These are phyloP conservation scores for Tenthredo scrophulariae DNA, from an alignment of 2,888 invertebrate genomes.

Conservation along the genomic window DNA sequence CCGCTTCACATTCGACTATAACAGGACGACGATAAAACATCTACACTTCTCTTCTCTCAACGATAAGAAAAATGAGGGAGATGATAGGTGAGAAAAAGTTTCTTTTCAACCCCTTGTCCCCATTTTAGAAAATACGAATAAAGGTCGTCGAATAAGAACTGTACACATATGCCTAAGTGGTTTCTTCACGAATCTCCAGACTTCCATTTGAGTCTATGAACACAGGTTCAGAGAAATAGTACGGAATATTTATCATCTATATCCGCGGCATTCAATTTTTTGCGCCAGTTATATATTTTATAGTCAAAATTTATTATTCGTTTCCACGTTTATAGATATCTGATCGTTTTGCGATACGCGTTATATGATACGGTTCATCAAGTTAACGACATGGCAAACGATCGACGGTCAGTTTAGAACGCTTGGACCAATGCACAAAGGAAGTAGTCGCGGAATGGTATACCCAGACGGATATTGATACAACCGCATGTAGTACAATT, in stretches of 20 bases:
- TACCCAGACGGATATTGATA: slow-evolving; percentile 28
- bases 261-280: neutral
- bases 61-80: neutral
- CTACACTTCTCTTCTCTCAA: neutral
- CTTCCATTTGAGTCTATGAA: neutral
- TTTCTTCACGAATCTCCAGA: neutral
- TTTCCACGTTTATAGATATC: neutral
- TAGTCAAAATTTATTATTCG: neutral
- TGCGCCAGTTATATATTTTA: neutral
- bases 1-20: neutral
- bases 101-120: neutral
- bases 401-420: slow-evolving; percentile 36
- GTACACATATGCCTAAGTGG: neutral
- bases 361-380: slow-evolving; percentile 15
- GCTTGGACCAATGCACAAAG: slow-evolving; percentile 35
- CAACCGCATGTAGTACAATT: neutral
- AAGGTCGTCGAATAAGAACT: neutral
- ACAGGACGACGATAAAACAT: slow-evolving; percentile 1
- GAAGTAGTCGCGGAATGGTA: slow-evolving; percentile 23
- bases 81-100: slow-evolving; percentile 10
- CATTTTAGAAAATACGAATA: neutral
- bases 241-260: neutral
- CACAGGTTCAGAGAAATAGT: neutral
- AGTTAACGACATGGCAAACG: slow-evolving; percentile 42
- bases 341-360: slow-evolving; percentile 20